phyloP scores from a whole-genome alignment of 2,113 vertebrate species.

The Etheostoma cragini region DNA sequence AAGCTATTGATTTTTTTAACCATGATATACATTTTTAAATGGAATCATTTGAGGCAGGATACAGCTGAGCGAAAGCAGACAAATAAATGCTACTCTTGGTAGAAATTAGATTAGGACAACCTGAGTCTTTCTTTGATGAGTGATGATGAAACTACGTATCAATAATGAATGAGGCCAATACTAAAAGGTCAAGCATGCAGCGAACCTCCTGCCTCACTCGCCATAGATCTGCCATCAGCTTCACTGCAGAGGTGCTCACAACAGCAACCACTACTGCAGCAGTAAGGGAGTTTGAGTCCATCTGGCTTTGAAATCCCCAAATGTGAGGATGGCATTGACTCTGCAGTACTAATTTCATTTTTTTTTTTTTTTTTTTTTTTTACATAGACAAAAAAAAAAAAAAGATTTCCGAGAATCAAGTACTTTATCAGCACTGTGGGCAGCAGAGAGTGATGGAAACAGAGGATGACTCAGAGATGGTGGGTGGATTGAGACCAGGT shows the following conservation, averaged over 20 bases:
- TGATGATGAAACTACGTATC: slow-evolving; percentile 64
- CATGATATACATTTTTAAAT: slow-evolving; percentile 15
- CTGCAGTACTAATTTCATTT: slow-evolving; percentile 52
- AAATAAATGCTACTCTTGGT: slow-evolving; percentile 29
- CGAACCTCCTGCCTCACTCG: slow-evolving; percentile 33
- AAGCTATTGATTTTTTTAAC: slow-evolving; percentile 8
- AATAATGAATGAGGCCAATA: slow-evolving; percentile 71
- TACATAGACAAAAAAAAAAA: background rate
- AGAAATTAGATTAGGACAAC: slow-evolving; percentile 26
- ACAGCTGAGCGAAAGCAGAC: background rate
- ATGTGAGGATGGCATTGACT: slow-evolving; percentile 61
- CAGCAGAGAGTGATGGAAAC: slow-evolving; percentile 63
- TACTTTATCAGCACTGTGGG: slow-evolving; percentile 71
- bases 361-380: slow-evolving; percentile 21
- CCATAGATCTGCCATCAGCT: slow-evolving; percentile 58
- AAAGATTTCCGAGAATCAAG: slow-evolving; percentile 35
- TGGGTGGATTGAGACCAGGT: slow-evolving; percentile 78
- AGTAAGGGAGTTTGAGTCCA: slow-evolving; percentile 41
- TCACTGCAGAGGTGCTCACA: slow-evolving; percentile 57
- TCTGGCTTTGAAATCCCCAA: slow-evolving; percentile 62
- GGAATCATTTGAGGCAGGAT: background rate
- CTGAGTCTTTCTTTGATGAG: slow-evolving; percentile 46
- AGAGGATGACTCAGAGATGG: slow-evolving; percentile 72
- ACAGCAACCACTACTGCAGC: slow-evolving; percentile 49
- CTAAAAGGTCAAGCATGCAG: slow-evolving; percentile 72